Percentiles rank a stretch among this genome's conserved stretches.
phyloP scores from a whole-genome alignment of 2,113 vertebrate genomes.

The Centropus bengalensis region DNA sequence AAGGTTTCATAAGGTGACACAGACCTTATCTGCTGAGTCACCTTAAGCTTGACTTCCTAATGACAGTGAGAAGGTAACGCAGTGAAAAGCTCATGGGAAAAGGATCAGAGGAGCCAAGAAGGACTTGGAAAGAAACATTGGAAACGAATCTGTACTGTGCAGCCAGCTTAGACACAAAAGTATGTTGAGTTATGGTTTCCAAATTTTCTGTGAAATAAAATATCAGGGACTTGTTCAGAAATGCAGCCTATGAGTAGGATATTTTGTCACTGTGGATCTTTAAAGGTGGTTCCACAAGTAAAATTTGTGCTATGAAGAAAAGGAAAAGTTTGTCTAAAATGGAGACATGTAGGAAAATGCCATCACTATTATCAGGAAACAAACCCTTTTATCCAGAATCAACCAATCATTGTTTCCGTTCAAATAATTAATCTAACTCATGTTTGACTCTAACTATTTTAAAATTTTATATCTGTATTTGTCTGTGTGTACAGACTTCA shows the following conservation, averaged over 20 bases:
- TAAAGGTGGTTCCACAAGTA: background rate
- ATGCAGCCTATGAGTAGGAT: background rate
- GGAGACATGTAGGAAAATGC: background rate
- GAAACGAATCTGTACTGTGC: background rate
- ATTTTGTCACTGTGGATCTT: background rate
- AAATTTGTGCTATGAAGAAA: background rate
- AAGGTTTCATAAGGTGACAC: background rate
- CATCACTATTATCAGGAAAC: background rate
- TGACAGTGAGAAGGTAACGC: background rate
- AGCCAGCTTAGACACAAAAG: background rate
- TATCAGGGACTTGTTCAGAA: background rate
- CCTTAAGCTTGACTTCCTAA: background rate
- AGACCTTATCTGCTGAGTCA: background rate
- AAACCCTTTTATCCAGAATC: background rate
- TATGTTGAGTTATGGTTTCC: background rate
- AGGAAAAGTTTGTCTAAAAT: background rate
- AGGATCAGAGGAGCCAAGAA: background rate
- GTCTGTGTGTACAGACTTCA: background rate
- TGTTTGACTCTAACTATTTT: background rate
- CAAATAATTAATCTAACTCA: background rate
- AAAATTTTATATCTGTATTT: background rate
- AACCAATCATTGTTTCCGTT: background rate
- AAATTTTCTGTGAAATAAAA: background rate
- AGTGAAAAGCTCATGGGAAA: background rate
- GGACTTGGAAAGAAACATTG: background rate